Evolutionary conservation across 2,113 vertebrate species (phyloP).

Genomic region (Echinops telfairi): DNA sequence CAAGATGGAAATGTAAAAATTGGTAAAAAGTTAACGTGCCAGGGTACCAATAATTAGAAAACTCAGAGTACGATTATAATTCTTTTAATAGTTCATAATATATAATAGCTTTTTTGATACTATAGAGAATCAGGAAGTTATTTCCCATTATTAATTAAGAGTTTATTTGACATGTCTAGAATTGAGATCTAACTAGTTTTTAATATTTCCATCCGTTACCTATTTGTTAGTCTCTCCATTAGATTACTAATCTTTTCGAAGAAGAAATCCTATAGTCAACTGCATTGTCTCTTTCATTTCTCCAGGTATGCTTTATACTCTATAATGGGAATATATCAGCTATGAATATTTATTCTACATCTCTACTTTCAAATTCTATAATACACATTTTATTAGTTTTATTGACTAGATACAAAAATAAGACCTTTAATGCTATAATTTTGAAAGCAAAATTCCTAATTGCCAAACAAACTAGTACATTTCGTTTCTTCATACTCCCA

Average conservation of each 20-base stretch:
- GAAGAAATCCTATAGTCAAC: conserved; percentile 4
- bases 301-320: background rate
- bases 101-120: conserved; percentile 9
- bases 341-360: conserved; percentile 47
- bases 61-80: conserved; percentile 15
- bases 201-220: conserved; percentile 35
- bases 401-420: conserved; percentile 28
- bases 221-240: conserved; percentile 24
- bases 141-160: conserved; percentile 2
- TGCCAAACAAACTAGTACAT: conserved; percentile 52
- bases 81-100: background rate
- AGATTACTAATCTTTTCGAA: conserved; percentile 46
- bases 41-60: conserved; percentile 56
- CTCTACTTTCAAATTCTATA: conserved; percentile 47
- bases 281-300: conserved; percentile 34
- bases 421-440: conserved; percentile 36
- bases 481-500: conserved; percentile 61
- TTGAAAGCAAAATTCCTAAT: conserved; percentile 61
- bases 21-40: conserved; percentile 11
- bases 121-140: background rate
- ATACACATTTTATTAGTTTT: conserved; percentile 38
- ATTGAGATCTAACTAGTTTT: conserved; percentile 23
- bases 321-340: conserved; percentile 40
- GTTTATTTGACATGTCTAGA: conserved; percentile 31
- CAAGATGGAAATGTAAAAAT: conserved; percentile 38